phyloP scores from a whole-genome alignment of 2,113 vertebrate species.

The Nibea albiflora region DNA sequence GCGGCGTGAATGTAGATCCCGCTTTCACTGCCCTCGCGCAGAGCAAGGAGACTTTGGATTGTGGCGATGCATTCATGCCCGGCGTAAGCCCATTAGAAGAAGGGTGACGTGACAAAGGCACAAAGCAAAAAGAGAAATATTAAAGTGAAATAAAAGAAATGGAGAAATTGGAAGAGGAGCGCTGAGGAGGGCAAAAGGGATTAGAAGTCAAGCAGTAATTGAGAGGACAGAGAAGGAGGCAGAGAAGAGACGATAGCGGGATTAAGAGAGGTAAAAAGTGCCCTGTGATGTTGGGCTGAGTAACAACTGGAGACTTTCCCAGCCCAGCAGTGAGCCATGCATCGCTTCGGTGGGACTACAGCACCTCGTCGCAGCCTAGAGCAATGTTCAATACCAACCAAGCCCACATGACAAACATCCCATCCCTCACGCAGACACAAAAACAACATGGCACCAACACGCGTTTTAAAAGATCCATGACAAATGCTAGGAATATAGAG shows the following conservation, averaged over 20 bases:
- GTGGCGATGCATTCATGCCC: conserved; percentile 33
- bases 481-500: conserved; percentile 4
- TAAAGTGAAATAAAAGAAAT: conserved; percentile 40
- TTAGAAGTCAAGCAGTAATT: conserved; percentile 62
- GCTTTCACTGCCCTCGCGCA: conserved; percentile 24
- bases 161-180: conserved; percentile 13
- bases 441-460: background rate
- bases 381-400: conserved; percentile 8
- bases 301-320: conserved; percentile 55
- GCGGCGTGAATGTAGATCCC: conserved; percentile 53
- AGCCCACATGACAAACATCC: conserved; percentile 29
- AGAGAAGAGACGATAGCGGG: conserved; percentile 54
- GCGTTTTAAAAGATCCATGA: conserved; percentile 14
- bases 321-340: conserved; percentile 58
- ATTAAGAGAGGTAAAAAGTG: conserved; percentile 57
- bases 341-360: conserved; percentile 48
- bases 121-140: conserved; percentile 44
- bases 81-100: conserved; percentile 53
- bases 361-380: conserved; percentile 34
- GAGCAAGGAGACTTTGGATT: conserved; percentile 19
- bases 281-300: conserved; percentile 58
- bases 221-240: conserved; percentile 55
- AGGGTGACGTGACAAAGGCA: conserved; percentile 34
- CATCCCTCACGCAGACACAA: conserved; percentile 14
- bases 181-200: conserved; percentile 34